Evolutionary conservation across 1,140 invertebrate species (phyloP).

Genomic region (Drosophila seguyi): DNA sequence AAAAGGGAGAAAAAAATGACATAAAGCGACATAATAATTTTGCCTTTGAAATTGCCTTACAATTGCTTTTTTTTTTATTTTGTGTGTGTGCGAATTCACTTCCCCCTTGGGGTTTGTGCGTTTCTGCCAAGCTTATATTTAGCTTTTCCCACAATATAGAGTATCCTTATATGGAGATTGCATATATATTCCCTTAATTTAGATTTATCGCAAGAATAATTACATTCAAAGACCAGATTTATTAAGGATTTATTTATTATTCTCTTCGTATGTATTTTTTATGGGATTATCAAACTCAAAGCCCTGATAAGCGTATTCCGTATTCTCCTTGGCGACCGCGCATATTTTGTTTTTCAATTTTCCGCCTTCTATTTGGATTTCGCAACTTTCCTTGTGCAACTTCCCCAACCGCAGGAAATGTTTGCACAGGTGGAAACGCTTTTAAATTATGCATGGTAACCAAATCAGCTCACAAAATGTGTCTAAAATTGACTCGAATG

Average conservation of each 20-base stretch:
- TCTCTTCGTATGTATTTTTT: background rate
- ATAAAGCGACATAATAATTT: conserved; percentile 84
- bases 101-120: conserved; percentile 13
- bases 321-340: background rate
- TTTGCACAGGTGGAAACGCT: conserved; percentile 49
- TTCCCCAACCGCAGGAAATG: conserved; percentile 33
- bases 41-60: conserved; percentile 81
- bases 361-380: conserved; percentile 34
- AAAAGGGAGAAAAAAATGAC: conserved; percentile 63
- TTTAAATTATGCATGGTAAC: conserved; percentile 51
- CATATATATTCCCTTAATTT: conserved; percentile 4
- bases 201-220: conserved; percentile 16
- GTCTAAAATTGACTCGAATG: conserved; percentile 47
- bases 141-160: conserved; percentile 26
- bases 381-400: conserved; percentile 37
- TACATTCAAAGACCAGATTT: background rate
- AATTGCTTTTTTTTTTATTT: conserved; percentile 68
- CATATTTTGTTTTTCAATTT: conserved; percentile 38
- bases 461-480: conserved; percentile 53
- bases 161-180: background rate
- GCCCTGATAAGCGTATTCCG: conserved; percentile 24
- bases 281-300: background rate
- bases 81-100: conserved; percentile 41
- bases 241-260: conserved; percentile 15
- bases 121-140: conserved; percentile 58